A percentile compares a stretch with the other conserved stretches of the same genome.
Conservation (phyloP, 2,797 vertebrate species). For the Hephaestus fuliginosus region DNA sequence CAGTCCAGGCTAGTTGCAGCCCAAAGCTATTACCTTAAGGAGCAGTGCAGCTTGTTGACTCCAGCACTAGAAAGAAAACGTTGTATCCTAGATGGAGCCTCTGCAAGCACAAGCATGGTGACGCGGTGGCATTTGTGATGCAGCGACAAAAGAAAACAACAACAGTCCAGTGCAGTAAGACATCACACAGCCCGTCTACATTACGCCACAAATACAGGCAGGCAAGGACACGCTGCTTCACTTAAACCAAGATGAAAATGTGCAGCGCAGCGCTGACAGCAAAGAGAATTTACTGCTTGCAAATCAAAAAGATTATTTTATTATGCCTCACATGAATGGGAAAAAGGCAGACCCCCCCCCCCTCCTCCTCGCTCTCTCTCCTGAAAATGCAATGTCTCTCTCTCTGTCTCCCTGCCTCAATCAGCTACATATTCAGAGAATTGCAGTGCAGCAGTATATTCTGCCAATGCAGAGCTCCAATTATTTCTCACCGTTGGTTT, state of each 20-base stretch:
- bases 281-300: constrained; percentile 72
- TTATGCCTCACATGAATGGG: constrained; percentile 68
- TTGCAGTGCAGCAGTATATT: constrained; percentile 63
- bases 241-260: constrained; percentile 52
- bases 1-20: neutral
- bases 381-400: constrained; percentile 6
- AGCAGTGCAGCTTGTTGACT: constrained; percentile 24
- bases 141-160: constrained; percentile 23
- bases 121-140: constrained; percentile 13
- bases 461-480: constrained; percentile 56
- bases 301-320: constrained; percentile 79
- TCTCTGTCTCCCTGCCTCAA: constrained; percentile 29
- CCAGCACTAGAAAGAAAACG: neutral
- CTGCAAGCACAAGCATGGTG: neutral
- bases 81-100: neutral
- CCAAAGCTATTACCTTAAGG: constrained; percentile 28
- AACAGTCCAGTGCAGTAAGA: constrained; percentile 35
- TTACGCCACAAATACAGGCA: constrained; percentile 27
- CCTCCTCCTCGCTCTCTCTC: constrained; percentile 21
- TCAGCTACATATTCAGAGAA: constrained; percentile 59
- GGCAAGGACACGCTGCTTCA: constrained; percentile 32
- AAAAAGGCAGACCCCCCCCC: constrained; percentile 41
- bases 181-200: constrained; percentile 21
- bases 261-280: constrained; percentile 54
- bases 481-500: constrained; percentile 60